These are phyloP conservation scores for Sebastes schlegelii DNA, from an alignment of 2,113 vertebrate genomes.

Conservation along the genomic window DNA sequence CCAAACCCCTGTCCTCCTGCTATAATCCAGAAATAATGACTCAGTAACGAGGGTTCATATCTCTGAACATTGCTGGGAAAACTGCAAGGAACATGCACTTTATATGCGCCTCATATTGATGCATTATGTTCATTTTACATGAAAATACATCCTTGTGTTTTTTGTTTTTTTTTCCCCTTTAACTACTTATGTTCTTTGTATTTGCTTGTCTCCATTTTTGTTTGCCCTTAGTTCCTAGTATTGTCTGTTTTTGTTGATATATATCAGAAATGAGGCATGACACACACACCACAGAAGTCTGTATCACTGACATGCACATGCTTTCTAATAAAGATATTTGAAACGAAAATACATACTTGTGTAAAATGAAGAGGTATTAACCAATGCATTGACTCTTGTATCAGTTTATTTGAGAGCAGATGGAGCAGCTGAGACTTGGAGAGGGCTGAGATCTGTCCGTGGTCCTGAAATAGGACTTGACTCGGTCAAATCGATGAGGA, in stretches of 20 bases:
- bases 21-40: conserved; percentile 46
- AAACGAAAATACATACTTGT: neutral
- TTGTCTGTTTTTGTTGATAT: too few species aligned
- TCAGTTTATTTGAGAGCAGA: neutral
- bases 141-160: neutral
- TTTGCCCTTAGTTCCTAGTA: too few species aligned
- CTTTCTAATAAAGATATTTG: too few species aligned
- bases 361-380: neutral
- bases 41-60: conserved; percentile 23
- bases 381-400: neutral
- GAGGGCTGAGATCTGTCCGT: conserved; percentile 37
- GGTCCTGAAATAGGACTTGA: conserved; percentile 56
- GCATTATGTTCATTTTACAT: neutral
- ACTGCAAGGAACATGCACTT: conserved; percentile 1
- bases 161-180: too few species aligned
- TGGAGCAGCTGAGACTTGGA: neutral
- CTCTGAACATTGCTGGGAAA: conserved; percentile 1
- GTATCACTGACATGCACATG: too few species aligned
- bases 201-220: too few species aligned
- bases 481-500: conserved; percentile 40
- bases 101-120: neutral
- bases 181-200: too few species aligned
- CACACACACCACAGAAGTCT: too few species aligned
- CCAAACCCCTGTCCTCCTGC: conserved; percentile 19
- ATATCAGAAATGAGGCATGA: too few species aligned